phyloP scores from a whole-genome alignment of 2,797 vertebrate genomes.

The Microcaecilia unicolor region DNA sequence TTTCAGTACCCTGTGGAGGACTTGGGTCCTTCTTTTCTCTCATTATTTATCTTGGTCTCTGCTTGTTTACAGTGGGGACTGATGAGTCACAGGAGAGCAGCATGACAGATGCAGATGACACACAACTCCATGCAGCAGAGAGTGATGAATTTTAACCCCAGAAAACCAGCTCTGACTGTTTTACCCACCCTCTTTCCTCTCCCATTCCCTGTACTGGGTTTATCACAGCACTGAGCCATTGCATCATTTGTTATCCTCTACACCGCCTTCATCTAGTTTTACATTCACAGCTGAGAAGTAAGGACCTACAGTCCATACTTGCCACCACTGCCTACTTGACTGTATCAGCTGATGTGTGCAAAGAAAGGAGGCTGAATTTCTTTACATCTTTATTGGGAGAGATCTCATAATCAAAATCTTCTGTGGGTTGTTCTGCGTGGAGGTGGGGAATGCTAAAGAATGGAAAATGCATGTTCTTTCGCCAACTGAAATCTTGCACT shows the following conservation, averaged over 20 bases:
- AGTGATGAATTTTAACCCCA: conserved; percentile 86
- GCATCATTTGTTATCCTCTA: neutral
- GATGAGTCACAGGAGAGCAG: conserved; percentile 90
- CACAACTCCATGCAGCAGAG: conserved; percentile 90
- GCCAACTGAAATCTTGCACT: no score
- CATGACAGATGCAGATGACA: conserved; percentile 93
- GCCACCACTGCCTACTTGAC: conserved; percentile 40
- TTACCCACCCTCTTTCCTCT: conserved; percentile 47
- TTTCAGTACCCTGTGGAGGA: no score
- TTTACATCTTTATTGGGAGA: no score
- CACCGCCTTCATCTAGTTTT: conserved; percentile 31
- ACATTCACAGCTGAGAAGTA: conserved; percentile 32
- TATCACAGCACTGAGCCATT: conserved; percentile 48
- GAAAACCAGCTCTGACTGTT: conserved; percentile 41
- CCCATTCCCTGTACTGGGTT: conserved; percentile 43
- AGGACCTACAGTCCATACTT: conserved; percentile 53
- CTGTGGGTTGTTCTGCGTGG: no score
- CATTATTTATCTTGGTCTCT: conserved; percentile 2
- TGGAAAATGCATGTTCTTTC: no score
- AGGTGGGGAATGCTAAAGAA: no score
- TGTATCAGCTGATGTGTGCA: conserved; percentile 5
- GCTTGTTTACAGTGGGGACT: conserved; percentile 68
- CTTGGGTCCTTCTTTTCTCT: neutral
- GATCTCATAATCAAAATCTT: no score
- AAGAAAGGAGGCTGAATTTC: neutral